These are phyloP conservation scores for Enoplosus armatus DNA, from an alignment of 2,797 vertebrate genomes.

Conservation along the genomic window DNA sequence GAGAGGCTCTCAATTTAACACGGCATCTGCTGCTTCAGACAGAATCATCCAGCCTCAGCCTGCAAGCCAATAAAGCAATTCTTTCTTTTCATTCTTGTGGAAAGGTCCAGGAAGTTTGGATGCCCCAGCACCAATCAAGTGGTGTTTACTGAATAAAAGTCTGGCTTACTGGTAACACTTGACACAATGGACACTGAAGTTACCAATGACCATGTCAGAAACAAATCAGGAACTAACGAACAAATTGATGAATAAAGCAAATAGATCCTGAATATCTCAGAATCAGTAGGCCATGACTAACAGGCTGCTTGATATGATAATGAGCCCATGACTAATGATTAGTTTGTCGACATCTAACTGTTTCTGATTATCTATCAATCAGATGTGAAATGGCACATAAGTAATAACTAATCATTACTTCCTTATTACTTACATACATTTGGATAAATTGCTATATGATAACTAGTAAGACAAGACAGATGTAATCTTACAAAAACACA, in stretches of 20 bases:
- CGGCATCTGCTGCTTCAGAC: slow-evolving; percentile 60
- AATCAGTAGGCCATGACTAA: background rate
- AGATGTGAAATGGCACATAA: background rate
- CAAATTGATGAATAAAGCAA: slow-evolving; percentile 4
- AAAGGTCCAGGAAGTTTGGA: slow-evolving; percentile 29
- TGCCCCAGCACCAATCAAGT: background rate
- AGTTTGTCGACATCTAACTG: background rate
- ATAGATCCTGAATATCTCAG: background rate
- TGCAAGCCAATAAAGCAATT: slow-evolving; percentile 28
- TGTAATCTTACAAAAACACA: background rate
- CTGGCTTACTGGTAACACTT: background rate
- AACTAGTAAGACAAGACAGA: background rate
- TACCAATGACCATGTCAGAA: background rate
- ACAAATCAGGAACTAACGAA: background rate
- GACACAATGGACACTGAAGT: background rate
- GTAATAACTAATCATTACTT: background rate
- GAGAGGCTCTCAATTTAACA: slow-evolving; percentile 58
- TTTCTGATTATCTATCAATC: background rate
- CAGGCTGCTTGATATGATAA: background rate
- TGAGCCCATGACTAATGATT: background rate
- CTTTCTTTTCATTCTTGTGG: slow-evolving; percentile 23
- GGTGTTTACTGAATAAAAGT: slow-evolving; percentile 7
- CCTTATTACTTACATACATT: background rate
- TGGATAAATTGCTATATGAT: background rate
- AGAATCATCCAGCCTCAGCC: slow-evolving; percentile 30